Base-by-base conservation (phyloP, 2,888 invertebrate genomes). In the Euplagia quadripunctaria region DNA sequence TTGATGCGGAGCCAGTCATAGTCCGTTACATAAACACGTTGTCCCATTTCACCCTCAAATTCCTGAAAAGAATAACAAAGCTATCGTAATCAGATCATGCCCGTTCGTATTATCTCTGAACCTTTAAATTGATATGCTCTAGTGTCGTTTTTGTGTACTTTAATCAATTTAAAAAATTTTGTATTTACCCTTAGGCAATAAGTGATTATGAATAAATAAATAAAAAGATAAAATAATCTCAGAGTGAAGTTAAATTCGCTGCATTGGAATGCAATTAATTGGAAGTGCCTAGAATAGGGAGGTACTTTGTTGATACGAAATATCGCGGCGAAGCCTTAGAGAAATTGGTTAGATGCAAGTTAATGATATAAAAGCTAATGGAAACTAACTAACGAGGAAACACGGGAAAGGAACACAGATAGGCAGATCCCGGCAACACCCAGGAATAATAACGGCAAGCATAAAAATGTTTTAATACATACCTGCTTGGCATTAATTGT, bases 401-500 rank as follows among this genome's bases (percentile, higher is more conserved):
- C n/a, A 55, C 52, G 8, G n/a, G 4, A 11, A 8, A 55, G 9
- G 11, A 31, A 31, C 31, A 31, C 4, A 55, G n/a, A n/a, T 8
- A 7, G 6, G 9, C n/a, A 7, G 8, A 55, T 55, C n/a, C 58
- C 7, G 20, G 20, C 0, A 20, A 58, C 9, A 9, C n/a, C 3
- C 17, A 55, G 14, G 51, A 55, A n/a, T 55, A 55, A 55, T 55
- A 55, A n/a, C 1, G 51, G 8, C 9, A 8, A 17, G 41, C 7
- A 4, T 7, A 61, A 16, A 64, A 64, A 16, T 64, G 42, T 42
- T 64, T 42, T 64, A 51, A 51, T 51, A 72, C 65, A 14, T 63
- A 65, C 71, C 65, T 66, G n/a, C 42, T 31, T 65, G 49, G 97
- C 96, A 11, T 97, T 92, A 74, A 98, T 97, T 4, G 98, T 98